Percentiles rank a stretch among this genome's conserved stretches.
Conservation (phyloP, 37 sponge, comb jelly and placozoan species). For the Theonella swinhoei region DNA sequence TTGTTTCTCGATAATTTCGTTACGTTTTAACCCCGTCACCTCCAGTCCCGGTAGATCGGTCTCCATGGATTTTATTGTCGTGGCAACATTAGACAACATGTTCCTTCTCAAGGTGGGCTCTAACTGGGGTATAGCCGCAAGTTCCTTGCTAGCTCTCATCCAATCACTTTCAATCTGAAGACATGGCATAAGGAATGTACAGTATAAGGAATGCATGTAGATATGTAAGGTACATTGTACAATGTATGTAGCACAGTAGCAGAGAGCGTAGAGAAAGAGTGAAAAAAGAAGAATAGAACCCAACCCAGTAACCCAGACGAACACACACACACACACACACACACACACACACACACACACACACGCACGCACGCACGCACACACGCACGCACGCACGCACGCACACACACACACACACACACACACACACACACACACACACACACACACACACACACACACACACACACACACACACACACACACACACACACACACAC, state of each 20-base stretch:
- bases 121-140: constrained; percentile 7
- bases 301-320: too few relatives aligned
- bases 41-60: background rate
- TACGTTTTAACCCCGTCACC: constrained; percentile 8
- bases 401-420: too few relatives aligned
- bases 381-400: too few relatives aligned
- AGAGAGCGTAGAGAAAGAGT: too few relatives aligned
- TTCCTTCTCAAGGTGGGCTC: constrained; percentile 35
- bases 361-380: too few relatives aligned
- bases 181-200: background rate
- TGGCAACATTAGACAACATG: constrained; percentile 21
- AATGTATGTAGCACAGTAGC: too few relatives aligned
- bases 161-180: constrained; percentile 31
- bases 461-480: background rate
- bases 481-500: background rate
- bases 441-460: constrained; percentile 6
- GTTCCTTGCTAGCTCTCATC: constrained; percentile 16
- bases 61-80: background rate
- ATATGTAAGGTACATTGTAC: too few relatives aligned
- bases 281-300: too few relatives aligned
- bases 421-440: too few relatives aligned
- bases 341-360: too few relatives aligned
- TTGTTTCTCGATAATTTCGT: background rate
- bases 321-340: too few relatives aligned
- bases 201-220: background rate